These are phyloP conservation scores for Rallus limicola DNA, from an alignment of 2,113 vertebrate species.

Conservation along the genomic window DNA sequence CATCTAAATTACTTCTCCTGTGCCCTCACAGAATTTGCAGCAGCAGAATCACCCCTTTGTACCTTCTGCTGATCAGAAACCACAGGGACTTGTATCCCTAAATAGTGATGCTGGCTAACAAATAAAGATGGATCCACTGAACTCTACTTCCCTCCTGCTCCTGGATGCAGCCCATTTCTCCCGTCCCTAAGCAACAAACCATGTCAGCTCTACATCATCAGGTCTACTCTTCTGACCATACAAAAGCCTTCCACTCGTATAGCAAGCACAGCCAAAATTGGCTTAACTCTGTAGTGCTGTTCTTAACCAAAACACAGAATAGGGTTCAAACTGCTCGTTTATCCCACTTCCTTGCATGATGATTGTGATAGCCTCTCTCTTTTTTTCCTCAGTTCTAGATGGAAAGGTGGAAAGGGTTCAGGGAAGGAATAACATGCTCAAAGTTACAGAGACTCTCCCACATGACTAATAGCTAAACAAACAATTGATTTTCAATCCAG, in stretches of 20 bases:
- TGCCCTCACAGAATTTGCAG: background rate
- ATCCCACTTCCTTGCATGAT: background rate
- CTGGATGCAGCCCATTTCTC: background rate
- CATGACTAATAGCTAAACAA: background rate
- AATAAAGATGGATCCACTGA: background rate
- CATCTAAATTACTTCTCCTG: background rate
- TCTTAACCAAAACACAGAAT: background rate
- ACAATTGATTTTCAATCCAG: background rate
- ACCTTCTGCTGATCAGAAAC: background rate
- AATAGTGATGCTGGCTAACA: accelerated
- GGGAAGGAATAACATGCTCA: background rate
- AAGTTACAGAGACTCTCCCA: background rate
- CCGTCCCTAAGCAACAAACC: background rate
- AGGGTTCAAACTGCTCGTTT: background rate
- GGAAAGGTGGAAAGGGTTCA: background rate
- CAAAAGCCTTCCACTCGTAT: background rate
- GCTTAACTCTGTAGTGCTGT: background rate
- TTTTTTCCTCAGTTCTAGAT: background rate
- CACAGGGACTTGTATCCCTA: background rate
- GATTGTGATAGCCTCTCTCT: background rate
- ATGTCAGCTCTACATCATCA: background rate
- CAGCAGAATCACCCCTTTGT: background rate
- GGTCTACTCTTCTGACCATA: background rate
- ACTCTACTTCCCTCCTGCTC: background rate
- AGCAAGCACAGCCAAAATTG: background rate